A percentile compares a stretch with the other conserved stretches of the same genome.
These are phyloP conservation scores for Epistrophe grossulariae DNA, from an alignment of 2,888 invertebrate genomes.

Conservation along the genomic window DNA sequence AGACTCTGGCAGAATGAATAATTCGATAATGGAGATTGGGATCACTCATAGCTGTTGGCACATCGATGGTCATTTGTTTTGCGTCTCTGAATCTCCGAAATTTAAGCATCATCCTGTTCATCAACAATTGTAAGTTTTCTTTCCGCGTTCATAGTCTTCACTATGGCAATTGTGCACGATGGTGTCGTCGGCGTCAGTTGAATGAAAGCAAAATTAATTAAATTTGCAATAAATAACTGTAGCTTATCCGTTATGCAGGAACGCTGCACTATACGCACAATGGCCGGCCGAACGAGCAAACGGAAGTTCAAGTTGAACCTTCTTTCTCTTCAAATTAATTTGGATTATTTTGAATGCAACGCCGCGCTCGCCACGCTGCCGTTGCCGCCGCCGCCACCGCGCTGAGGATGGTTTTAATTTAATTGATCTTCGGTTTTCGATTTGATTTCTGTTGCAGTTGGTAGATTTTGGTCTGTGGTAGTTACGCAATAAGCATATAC, in stretches of 20 bases:
- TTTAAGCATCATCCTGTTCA: constrained; percentile 23
- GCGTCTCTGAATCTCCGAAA: constrained; percentile 31
- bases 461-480: neutral
- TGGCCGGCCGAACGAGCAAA: neutral
- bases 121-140: constrained; percentile 11
- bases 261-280: neutral
- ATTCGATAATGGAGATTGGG: constrained; percentile 36
- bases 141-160: constrained; percentile 21
- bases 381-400: neutral
- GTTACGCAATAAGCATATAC: constrained; percentile 40
- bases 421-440: constrained; percentile 57
- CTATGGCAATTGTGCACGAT: neutral
- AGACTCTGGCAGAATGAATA: constrained; percentile 19
- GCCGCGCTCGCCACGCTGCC: too few relatives aligned
- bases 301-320: constrained; percentile 59
- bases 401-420: constrained; percentile 59
- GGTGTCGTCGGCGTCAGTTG: neutral
- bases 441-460: constrained; percentile 26
- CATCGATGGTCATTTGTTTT: constrained; percentile 60
- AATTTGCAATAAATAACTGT: constrained; percentile 69
- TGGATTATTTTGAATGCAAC: constrained; percentile 67
- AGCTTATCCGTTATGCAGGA: constrained; percentile 68
- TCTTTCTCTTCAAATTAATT: constrained; percentile 68
- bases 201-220: constrained; percentile 66
- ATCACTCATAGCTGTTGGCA: constrained; percentile 57